Evolutionary conservation across 2,113 vertebrate genomes (phyloP), one percentile per base, ranked within the genome.

Genomic region (Phaethon lepturus): DNA sequence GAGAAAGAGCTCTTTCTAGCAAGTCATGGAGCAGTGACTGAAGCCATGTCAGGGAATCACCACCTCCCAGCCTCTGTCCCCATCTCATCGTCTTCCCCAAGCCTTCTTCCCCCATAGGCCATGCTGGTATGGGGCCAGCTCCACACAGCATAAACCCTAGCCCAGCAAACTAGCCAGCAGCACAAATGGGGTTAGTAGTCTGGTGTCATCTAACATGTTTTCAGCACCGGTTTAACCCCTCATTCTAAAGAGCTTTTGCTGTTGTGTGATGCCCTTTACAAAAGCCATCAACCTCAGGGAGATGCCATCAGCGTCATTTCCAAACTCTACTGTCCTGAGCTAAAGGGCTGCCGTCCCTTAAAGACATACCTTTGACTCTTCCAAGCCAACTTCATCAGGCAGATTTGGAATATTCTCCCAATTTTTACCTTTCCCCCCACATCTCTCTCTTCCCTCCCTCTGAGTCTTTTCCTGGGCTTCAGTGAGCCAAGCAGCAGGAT

Each of bases 401-500:
- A 5, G 35, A 80, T 58, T 87, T 71, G 18, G 63, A 88, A 74
- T 58, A 80, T 38, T 79, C 35, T 77, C 71, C 26, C 15, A 78
- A 3, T 42, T 88, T 87, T 82, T 55, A 31, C 42, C 60, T 40
- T 69, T 67, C 40, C n/a, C n/a, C 17, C 55, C 15, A 3, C 1
- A 4, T 45, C 38, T 77, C 62, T 56, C 25, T 76, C 84, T 90
- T 91, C 28, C 69, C 25, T 71, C 44, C 60, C 47, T 94, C 26
- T 13, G 25, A 26, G 28, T n/a, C 72, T 77, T 80, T 81, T 62
- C 42, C 44, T 52, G 28, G 55, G 58, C 69, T 94, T 91, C 79
- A 93, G 81, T 53, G 86, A 96, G 33, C 40, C 49, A 73, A 92
- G 58, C 38, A 93, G 59, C 86, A 72, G 73, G 31, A 89, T 6